Evolutionary conservation across 2,797 vertebrate species (phyloP).

Genomic region (Meda fulgida): DNA sequence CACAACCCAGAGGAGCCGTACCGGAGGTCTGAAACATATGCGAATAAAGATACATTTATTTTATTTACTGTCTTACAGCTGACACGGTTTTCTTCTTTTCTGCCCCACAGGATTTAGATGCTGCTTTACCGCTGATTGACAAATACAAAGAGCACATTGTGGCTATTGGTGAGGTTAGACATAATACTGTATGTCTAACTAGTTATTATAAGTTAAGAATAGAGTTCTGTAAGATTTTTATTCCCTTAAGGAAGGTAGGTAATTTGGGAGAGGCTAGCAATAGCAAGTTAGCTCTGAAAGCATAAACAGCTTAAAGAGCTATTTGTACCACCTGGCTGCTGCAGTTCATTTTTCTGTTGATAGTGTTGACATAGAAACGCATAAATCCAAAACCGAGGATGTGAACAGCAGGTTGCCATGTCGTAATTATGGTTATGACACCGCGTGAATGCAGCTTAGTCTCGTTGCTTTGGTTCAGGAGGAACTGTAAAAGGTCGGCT

Average conservation of each 20-base stretch:
- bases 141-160: constrained; percentile 87
- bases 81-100: constrained; percentile 4
- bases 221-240: not conserved
- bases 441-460: too few species aligned
- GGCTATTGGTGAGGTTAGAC: constrained; percentile 91
- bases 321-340: too few species aligned
- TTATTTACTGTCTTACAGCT: not conserved
- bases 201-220: not conserved
- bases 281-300: too few species aligned
- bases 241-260: not conserved
- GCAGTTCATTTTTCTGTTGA: too few species aligned
- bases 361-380: too few species aligned
- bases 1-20: constrained; percentile 80
- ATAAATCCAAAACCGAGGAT: too few species aligned
- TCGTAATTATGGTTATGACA: too few species aligned
- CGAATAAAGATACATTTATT: not conserved
- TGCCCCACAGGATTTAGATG: constrained; percentile 85
- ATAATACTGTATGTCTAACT: not conserved
- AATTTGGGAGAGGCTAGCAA: too few species aligned
- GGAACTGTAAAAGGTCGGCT: too few species aligned
- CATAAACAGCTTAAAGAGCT: too few species aligned
- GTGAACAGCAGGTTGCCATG: too few species aligned
- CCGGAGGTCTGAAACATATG: constrained; percentile 77
- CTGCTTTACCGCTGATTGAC: constrained; percentile 90
- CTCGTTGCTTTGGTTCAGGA: too few species aligned